Conservation (phyloP, 2,113 vertebrate species). For the Ahaetulla prasina region DNA sequence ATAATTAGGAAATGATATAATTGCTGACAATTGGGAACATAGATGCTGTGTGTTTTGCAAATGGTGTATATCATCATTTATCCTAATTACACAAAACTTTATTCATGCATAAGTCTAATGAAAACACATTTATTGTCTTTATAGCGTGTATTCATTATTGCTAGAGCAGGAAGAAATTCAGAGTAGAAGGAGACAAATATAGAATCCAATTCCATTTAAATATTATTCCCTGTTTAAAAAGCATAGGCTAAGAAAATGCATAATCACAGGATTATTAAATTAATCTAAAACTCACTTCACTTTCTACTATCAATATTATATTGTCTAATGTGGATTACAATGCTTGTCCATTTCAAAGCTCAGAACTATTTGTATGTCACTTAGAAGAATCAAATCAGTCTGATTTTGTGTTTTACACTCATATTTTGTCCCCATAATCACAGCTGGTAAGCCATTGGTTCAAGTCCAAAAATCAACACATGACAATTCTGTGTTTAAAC, state of each 20-base stretch:
- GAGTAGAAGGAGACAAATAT: background rate
- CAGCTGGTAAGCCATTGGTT: background rate
- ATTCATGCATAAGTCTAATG: background rate
- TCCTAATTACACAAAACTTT: conserved; percentile 18
- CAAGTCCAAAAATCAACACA: background rate
- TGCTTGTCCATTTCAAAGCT: background rate
- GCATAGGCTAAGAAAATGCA: background rate
- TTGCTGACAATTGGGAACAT: conserved; percentile 15
- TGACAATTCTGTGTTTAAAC: background rate
- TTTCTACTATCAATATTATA: background rate
- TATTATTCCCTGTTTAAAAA: background rate
- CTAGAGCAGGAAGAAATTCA: background rate
- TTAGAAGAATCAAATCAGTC: background rate
- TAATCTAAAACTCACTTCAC: background rate
- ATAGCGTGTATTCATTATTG: background rate
- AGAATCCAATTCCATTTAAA: background rate
- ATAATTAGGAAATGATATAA: conserved; percentile 20
- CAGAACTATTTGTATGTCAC: background rate
- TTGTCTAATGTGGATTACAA: background rate
- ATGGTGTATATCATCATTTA: conserved; percentile 22
- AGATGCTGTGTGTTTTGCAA: conserved; percentile 20
- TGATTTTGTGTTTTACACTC: background rate
- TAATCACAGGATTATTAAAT: background rate
- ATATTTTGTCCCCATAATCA: background rate
- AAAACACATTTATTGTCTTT: conserved; percentile 20